Evolutionary conservation across 2,888 invertebrate genomes (phyloP).

Genomic region (Taphrorychus bicolor): DNA sequence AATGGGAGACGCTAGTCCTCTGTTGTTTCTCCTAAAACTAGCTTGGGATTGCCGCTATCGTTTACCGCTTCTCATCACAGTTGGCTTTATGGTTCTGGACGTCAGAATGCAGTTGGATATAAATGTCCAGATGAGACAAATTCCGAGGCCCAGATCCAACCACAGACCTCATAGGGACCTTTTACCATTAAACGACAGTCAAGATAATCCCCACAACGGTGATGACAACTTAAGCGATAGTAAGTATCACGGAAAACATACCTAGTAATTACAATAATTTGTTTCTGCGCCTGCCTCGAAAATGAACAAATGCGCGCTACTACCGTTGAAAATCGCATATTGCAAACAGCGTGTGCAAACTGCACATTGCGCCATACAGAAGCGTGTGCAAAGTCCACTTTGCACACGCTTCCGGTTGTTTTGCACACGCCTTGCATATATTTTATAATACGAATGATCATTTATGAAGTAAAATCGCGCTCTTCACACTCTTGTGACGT

Average conservation of each 20-base stretch:
- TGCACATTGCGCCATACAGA: no score
- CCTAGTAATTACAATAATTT: background rate
- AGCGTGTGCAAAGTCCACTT: no score
- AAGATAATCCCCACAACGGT: constrained; percentile 1
- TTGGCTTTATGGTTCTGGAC: constrained; percentile 72
- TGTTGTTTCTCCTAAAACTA: constrained; percentile 73
- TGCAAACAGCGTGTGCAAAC: no score
- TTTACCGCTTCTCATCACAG: constrained; percentile 71
- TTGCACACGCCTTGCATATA: no score
- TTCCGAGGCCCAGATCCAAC: constrained; percentile 43
- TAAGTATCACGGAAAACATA: constrained; percentile 38
- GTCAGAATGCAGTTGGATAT: constrained; percentile 73
- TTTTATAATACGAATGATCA: no score
- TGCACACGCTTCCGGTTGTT: no score
- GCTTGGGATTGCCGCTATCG: constrained; percentile 75
- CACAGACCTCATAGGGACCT: constrained; percentile 22
- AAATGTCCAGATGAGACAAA: constrained; percentile 63
- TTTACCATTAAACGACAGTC: constrained; percentile 16
- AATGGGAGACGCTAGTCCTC: constrained; percentile 45
- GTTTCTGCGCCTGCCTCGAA: no score
- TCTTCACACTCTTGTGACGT: no score
- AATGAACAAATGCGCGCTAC: no score
- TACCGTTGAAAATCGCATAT: no score
- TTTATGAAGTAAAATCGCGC: no score
- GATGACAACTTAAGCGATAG: constrained; percentile 42